Percentiles rank a stretch among this genome's conserved stretches.
These are phyloP conservation scores for Alcedo quadribrachys DNA, from an alignment of 2,797 vertebrate genomes.

Conservation along the genomic window DNA sequence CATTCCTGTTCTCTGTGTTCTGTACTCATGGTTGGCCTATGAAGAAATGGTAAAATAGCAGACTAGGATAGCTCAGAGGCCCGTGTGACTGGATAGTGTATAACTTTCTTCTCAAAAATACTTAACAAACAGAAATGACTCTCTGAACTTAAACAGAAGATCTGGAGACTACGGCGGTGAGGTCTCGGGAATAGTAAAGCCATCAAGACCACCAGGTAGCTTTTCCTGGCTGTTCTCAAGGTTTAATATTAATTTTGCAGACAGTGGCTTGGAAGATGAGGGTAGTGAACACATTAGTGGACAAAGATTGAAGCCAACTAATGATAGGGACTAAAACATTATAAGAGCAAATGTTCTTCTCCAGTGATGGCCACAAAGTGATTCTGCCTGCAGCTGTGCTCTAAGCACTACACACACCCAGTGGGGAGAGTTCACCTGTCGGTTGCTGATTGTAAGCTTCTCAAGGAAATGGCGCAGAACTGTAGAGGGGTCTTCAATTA, in stretches of 20 bases:
- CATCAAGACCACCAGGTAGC: background rate
- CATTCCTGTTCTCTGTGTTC: background rate
- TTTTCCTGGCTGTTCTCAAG: background rate
- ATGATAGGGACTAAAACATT: background rate
- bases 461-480: slow-evolving; percentile 97
- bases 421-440: slow-evolving; percentile 83
- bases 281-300: background rate
- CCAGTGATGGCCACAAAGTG: background rate
- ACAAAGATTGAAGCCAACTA: background rate
- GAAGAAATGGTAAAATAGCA: background rate
- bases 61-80: background rate
- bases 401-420: background rate
- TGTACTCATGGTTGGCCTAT: background rate
- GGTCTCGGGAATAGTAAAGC: background rate
- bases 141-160: background rate
- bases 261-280: background rate
- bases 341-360: background rate
- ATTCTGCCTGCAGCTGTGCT: background rate
- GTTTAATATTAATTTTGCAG: background rate
- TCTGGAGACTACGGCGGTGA: background rate
- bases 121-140: background rate
- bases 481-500: slow-evolving; percentile 97
- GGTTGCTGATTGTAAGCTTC: slow-evolving; percentile 97
- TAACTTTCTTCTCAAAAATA: background rate
- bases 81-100: background rate